Evolutionary conservation across 1,140 invertebrate genomes (phyloP).

Genomic region (Teleopsis dalmanni): DNA sequence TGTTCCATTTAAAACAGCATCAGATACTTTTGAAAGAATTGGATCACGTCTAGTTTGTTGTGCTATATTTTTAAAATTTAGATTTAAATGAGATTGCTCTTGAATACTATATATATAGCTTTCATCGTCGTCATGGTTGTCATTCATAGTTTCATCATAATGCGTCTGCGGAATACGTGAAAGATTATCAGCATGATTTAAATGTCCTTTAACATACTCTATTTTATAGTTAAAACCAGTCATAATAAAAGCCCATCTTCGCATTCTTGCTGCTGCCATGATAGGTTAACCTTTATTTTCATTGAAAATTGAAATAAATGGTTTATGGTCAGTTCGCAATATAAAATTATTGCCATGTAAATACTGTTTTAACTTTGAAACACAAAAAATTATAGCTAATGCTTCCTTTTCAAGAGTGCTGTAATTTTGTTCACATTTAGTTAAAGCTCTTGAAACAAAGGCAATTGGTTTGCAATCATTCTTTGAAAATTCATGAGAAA

Average conservation of each 20-base stretch:
- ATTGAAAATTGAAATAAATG: conserved; percentile 45
- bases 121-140: not conserved
- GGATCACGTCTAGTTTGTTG: conserved; percentile 12
- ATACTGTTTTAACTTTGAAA: conserved; percentile 50
- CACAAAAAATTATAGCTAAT: conserved; percentile 46
- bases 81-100: not conserved
- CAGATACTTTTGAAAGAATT: conserved; percentile 9
- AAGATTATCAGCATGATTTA: conserved; percentile 10
- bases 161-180: conserved; percentile 9
- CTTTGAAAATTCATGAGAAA: conserved; percentile 14
- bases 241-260: conserved; percentile 35
- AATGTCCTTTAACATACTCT: conserved; percentile 20
- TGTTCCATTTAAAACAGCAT: conserved; percentile 7
- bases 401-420: conserved; percentile 50
- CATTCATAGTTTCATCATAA: not conserved
- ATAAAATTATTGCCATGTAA: conserved; percentile 48
- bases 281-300: conserved; percentile 28
- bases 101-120: conserved; percentile 4
- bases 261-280: conserved; percentile 30
- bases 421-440: conserved; percentile 45
- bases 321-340: conserved; percentile 47
- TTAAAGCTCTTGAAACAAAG: conserved; percentile 44
- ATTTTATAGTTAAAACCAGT: conserved; percentile 36
- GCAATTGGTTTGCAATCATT: conserved; percentile 36
- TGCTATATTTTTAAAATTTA: conserved; percentile 7